Base-by-base conservation (phyloP, 2,888 invertebrate species). In the Leptarthrus brevirostris region DNA sequence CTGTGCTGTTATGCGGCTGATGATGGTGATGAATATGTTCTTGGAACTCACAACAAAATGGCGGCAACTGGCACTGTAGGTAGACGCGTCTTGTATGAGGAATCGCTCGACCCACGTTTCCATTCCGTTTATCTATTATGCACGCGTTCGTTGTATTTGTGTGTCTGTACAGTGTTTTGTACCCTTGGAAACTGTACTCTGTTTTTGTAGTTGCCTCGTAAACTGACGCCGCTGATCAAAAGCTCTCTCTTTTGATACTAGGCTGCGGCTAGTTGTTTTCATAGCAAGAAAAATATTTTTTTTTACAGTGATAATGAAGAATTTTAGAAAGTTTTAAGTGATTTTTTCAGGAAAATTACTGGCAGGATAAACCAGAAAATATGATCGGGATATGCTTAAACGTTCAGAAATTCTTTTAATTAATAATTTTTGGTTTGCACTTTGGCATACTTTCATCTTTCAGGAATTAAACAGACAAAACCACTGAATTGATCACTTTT, bases 41-140 rank as follows among this genome's bases (percentile, higher is more conserved):
- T 72, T 73, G 69, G 69, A 54, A 69, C 26, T 47, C 56, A 58
- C 58, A 58, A 73, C 75, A 75, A 75, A 75, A 75, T 75, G 75
- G 75, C 72, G 72, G 75, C 34, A 40, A 58, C 26, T n/a, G 44
- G 64, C 47, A 64, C 44, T 20, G 54, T 24, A 64, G 64, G 64
- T 64, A 64, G 64, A 64, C 64, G 64, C 44, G 22, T 18, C 24
- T 40, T 64, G 64, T 64, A 61, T 54, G 49, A 36, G 53, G 36
- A 61, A 56, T 61, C 58, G 64, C 24, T 30, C 75, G 53, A 69
- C 69, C 69, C 69, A 69, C 69, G 69, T 69, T 69, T 69, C 64
- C 64, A 64, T 36, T 69, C 22, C 52, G 69, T 52, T 69, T 69
- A 49, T 49, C 52, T 69, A 69, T 69, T 52, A 34, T 69, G 69